Conservation (phyloP, 2,113 vertebrate genomes). For the Strigops habroptila region DNA sequence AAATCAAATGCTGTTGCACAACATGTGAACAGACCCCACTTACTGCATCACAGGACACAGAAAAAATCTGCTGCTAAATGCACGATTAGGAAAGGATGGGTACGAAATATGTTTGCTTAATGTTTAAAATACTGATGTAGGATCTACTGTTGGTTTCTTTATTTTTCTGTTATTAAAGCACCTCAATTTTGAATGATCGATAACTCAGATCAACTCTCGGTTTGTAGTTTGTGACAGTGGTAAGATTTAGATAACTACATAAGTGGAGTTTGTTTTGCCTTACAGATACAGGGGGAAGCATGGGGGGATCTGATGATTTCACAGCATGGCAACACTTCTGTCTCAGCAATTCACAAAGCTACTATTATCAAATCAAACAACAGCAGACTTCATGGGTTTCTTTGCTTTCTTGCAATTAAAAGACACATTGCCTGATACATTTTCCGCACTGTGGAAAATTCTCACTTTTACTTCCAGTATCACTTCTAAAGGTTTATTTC, state of each 20-base stretch:
- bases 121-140: background rate
- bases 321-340: background rate
- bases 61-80: background rate
- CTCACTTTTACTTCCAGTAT: background rate
- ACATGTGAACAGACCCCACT: background rate
- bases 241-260: background rate
- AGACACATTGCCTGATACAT: fast-evolving
- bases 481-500: background rate
- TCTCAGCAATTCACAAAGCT: background rate
- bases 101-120: background rate
- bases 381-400: background rate
- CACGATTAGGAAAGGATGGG: background rate
- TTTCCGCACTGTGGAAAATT: background rate
- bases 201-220: background rate
- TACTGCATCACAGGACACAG: background rate
- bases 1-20: background rate
- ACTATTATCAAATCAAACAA: background rate
- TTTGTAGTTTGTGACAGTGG: background rate
- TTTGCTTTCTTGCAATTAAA: slow-evolving; percentile 42
- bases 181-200: background rate
- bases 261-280: background rate
- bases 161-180: background rate
- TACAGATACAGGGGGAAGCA: background rate
- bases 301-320: background rate
- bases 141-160: background rate